Evolutionary conservation across 1,140 invertebrate genomes (phyloP).

Genomic region (Drosophila sucinea): DNA sequence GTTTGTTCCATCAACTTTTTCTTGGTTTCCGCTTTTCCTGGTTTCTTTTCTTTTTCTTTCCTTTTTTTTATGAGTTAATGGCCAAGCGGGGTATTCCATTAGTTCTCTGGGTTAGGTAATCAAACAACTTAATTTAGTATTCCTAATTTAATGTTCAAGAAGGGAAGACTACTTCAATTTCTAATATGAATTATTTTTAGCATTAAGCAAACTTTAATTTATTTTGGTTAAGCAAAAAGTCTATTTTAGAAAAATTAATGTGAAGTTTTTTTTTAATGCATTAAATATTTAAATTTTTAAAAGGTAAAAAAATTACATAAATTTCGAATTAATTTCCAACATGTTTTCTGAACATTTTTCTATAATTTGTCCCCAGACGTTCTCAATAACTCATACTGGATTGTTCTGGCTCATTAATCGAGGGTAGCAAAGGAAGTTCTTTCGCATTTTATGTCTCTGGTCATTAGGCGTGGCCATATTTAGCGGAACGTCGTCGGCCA

Average conservation of each 20-base stretch:
- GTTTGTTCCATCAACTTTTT: conserved; percentile 48
- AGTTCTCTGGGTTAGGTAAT: conserved; percentile 4
- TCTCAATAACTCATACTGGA: too few relatives aligned
- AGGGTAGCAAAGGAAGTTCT: not conserved
- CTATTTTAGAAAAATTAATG: too few relatives aligned
- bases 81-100: not conserved
- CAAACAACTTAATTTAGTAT: conserved; percentile 1
- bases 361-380: too few relatives aligned
- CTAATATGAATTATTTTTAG: too few relatives aligned
- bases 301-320: too few relatives aligned
- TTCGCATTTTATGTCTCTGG: conserved; percentile 27
- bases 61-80: conserved; percentile 5
- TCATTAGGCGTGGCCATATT: conserved; percentile 68
- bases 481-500: conserved; percentile 41
- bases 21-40: conserved; percentile 15
- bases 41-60: not conserved
- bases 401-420: not conserved
- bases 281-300: too few relatives aligned
- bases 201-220: too few relatives aligned
- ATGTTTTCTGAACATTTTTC: too few relatives aligned
- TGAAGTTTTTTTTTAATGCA: too few relatives aligned
- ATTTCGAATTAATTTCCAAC: too few relatives aligned
- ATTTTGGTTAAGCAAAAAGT: too few relatives aligned
- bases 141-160: not conserved
- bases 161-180: too few relatives aligned